Conservation (phyloP, 2,888 invertebrate genomes). For the Ephialtes manifestator region DNA sequence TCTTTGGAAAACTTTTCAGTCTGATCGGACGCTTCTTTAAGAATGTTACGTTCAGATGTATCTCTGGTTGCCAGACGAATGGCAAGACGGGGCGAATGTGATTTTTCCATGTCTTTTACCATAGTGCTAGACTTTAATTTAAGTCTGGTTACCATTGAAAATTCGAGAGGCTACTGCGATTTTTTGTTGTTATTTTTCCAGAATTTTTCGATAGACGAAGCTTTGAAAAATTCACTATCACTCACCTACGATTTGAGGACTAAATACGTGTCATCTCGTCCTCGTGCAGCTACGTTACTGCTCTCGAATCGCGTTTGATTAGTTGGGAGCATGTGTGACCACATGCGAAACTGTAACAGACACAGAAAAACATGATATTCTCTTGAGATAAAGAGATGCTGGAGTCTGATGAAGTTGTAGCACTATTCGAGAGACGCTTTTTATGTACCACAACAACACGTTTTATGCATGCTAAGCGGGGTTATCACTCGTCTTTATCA, state of each 20-base stretch:
- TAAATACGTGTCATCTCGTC: constrained; percentile 42
- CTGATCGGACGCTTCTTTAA: constrained; percentile 53
- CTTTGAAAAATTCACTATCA: constrained; percentile 13
- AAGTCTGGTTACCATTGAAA: constrained; percentile 48
- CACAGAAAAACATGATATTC: background rate
- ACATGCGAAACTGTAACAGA: constrained; percentile 42
- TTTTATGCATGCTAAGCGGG: constrained; percentile 14
- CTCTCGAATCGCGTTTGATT: constrained; percentile 6
- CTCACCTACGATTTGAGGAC: constrained; percentile 14
- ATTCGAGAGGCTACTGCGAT: background rate
- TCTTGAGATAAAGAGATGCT: constrained; percentile 29
- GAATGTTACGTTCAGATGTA: constrained; percentile 35
- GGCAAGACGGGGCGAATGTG: constrained; percentile 43
- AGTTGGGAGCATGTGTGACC: constrained; percentile 8
- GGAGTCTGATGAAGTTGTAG: constrained; percentile 19
- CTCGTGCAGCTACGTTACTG: background rate
- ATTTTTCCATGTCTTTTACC: constrained; percentile 57
- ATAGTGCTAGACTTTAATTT: constrained; percentile 34
- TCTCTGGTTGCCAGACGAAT: constrained; percentile 46
- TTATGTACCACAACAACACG: constrained; percentile 20
- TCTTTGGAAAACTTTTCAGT: constrained; percentile 77
- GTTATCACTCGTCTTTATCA: constrained; percentile 22
- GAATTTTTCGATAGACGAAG: background rate
- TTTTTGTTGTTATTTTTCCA: background rate
- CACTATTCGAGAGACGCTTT: constrained; percentile 17